Conservation (phyloP, 2,888 invertebrate species). For the Helleia helle region DNA sequence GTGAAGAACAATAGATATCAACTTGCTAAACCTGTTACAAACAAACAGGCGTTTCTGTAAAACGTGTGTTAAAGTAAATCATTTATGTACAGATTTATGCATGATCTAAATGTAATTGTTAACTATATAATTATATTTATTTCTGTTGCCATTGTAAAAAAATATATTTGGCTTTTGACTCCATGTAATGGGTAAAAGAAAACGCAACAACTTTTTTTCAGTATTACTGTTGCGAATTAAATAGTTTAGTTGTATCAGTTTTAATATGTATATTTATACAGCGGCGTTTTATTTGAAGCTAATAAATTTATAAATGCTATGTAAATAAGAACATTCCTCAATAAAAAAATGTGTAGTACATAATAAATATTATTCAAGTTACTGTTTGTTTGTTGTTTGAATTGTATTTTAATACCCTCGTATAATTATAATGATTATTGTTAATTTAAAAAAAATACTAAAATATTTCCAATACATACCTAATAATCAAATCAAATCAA, state of each 20-base stretch:
- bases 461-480: too few species aligned
- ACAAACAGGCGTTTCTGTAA: too few species aligned
- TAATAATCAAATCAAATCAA: too few species aligned
- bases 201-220: conserved; percentile 39
- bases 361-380: conserved; percentile 74
- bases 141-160: conserved; percentile 23
- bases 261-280: conserved; percentile 33
- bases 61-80: conserved; percentile 6
- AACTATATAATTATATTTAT: conserved; percentile 20
- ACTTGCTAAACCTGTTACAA: neutral
- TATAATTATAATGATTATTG: too few species aligned
- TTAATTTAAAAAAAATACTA: too few species aligned
- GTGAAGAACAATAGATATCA: conserved; percentile 36
- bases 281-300: conserved; percentile 40
- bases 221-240: conserved; percentile 52
- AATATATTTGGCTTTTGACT: conserved; percentile 18
- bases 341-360: conserved; percentile 71
- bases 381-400: conserved; percentile 58
- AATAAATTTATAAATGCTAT: conserved; percentile 46
- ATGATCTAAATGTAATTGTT: conserved; percentile 13
- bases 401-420: conserved; percentile 22
- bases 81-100: conserved; percentile 11
- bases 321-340: conserved; percentile 75
- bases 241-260: conserved; percentile 29
- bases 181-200: conserved; percentile 29